phyloP scores from a whole-genome alignment of 2,888 invertebrate genomes.

The Seira sanloemensis region DNA sequence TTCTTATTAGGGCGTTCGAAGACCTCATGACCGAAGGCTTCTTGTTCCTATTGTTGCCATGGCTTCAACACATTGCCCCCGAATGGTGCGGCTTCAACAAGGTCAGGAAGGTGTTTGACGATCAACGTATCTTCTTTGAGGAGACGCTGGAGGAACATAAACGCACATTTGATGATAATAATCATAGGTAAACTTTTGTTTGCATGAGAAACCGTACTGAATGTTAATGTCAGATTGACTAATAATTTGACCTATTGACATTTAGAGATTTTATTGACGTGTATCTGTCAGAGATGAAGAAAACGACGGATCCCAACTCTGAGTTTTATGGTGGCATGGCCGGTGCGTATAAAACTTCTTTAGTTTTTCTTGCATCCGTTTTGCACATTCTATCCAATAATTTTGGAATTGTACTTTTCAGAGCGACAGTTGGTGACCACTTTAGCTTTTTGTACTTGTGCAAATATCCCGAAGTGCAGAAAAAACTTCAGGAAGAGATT shows the following conservation, averaged over 20 bases:
- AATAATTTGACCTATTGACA: neutral
- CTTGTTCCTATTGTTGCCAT: constrained; percentile 48
- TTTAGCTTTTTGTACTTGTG: constrained; percentile 50
- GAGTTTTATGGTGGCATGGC: constrained; percentile 46
- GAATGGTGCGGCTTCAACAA: constrained; percentile 39
- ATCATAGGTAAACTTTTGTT: constrained; percentile 3
- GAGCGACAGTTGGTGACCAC: constrained; percentile 39
- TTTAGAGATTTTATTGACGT: constrained; percentile 40
- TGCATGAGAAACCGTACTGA: neutral
- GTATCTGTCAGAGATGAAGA: constrained; percentile 45
- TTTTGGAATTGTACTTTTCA: neutral
- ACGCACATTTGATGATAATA: constrained; percentile 37
- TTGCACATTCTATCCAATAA: neutral
- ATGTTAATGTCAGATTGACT: neutral
- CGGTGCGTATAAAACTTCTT: constrained; percentile 31
- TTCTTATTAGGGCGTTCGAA: constrained; percentile 14
- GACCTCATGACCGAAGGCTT: constrained; percentile 19
- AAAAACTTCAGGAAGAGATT: constrained; percentile 60
- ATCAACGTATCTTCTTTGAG: constrained; percentile 27
- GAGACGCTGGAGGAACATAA: constrained; percentile 40
- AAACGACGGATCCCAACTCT: constrained; percentile 30
- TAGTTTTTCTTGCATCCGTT: neutral
- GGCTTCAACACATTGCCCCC: constrained; percentile 42
- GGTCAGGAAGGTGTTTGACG: constrained; percentile 12
- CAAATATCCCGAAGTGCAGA: constrained; percentile 44